Evolutionary conservation across 2,113 vertebrate species (phyloP).

Genomic region (Odobenus rosmarus): DNA sequence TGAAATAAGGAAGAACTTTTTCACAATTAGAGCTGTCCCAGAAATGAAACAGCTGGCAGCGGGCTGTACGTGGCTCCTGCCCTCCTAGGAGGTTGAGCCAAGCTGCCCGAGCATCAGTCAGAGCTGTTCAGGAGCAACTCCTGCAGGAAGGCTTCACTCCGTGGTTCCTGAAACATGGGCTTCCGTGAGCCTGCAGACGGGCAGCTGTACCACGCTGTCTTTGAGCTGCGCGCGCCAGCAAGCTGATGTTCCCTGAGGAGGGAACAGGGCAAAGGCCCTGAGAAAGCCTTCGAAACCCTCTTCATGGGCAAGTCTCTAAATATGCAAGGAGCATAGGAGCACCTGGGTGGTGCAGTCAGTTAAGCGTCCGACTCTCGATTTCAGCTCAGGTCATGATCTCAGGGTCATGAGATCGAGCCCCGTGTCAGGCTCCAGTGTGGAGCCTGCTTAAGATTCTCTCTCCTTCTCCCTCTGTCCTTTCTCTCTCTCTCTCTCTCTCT

Average conservation of each 20-base stretch:
- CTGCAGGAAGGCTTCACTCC: neutral
- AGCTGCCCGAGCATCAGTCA: neutral
- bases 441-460: neutral
- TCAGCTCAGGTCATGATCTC: neutral
- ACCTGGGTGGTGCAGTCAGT: neutral
- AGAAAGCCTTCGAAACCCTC: neutral
- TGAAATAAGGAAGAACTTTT: neutral
- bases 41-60: neutral
- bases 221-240: neutral
- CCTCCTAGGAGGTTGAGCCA: neutral
- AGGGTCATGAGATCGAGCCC: neutral
- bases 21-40: neutral
- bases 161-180: neutral
- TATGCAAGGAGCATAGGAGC: neutral
- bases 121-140: neutral
- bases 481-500: neutral
- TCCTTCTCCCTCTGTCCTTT: neutral
- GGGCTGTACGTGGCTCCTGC: accelerated
- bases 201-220: neutral
- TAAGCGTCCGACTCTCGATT: neutral
- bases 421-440: neutral
- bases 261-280: neutral
- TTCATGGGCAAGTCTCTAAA: neutral
- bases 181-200: neutral
- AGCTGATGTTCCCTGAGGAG: neutral